Base-by-base conservation (phyloP, 2,113 vertebrate genomes). In the Salvelinus namaycush region DNA sequence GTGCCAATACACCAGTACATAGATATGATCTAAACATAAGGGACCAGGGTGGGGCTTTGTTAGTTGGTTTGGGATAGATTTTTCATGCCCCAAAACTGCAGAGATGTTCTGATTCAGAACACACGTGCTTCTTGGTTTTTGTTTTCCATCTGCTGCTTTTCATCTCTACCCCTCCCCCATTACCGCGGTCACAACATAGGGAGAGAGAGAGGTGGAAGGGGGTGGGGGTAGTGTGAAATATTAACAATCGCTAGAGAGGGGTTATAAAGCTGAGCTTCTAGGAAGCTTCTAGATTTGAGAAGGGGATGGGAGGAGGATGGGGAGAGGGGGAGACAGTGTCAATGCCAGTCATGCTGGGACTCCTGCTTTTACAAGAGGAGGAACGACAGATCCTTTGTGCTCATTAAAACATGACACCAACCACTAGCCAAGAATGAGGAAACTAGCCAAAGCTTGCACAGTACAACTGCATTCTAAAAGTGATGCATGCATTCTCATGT, bases 221-320 rank as follows among this genome's bases (percentile, higher is more conserved):
- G 12, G 54, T 49, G 20, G 68, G 34, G 54, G 22, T 22, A 20
- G 8, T 5, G 27, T 44, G 62, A 24, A 27, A 64, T 57, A 68
- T n/a, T 27, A 74, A 44, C 49, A 60, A 59, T 44, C 39, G 39
- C 39, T 48, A 51, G 68, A 14, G 48, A 73, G 64, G 31, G 71
- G 9, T 44, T 44, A 44, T 44, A 44, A 34, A 57, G 54, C 54
- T 14, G 1, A 20, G 13, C 54, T 57, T 57, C 54, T 20, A 20
- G 20, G 13, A 57, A 57, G 4, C 54, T 20, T 57, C 13, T 57
- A 18, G 6, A 18, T 57, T 14, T 57, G 44, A 8, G 49, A 31
- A 11, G 27, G 51, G 8, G 4, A 34, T 22, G 71, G 48, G 22
- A 11, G 22, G 22, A n/a, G 60, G 9, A 22, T 3, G 26, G 16